Conservation (phyloP, 2,113 vertebrate species). For the Galbula dea region DNA sequence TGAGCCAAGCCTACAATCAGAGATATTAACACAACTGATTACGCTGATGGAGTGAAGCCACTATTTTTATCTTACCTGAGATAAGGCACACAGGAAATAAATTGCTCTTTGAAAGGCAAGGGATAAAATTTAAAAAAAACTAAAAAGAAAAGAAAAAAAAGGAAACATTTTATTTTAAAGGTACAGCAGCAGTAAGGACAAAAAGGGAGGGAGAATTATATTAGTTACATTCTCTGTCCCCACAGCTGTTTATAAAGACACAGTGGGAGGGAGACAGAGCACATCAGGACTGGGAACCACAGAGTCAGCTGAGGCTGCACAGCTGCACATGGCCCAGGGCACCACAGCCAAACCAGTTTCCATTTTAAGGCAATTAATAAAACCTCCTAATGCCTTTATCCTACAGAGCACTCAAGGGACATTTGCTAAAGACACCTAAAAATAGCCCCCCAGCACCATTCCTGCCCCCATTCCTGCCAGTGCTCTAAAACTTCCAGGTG, state of each 20-base stretch:
- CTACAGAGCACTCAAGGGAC: not conserved
- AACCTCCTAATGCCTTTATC: not conserved
- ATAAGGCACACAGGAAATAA: conserved; percentile 29
- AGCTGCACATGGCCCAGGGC: not conserved
- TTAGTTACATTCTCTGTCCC: not conserved
- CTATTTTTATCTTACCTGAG: conserved; percentile 42
- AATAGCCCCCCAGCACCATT: not conserved
- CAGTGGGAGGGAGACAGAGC: not conserved
- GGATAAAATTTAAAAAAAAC: not conserved
- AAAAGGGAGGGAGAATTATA: not conserved
- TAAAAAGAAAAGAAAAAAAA: not conserved
- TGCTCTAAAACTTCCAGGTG: not conserved
- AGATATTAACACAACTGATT: conserved; percentile 40
- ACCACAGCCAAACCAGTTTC: not conserved
- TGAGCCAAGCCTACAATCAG: conserved; percentile 33
- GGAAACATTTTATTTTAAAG: not conserved
- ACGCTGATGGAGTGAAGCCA: conserved; percentile 25
- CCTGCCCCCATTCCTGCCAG: rapidly evolving
- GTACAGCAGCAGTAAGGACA: not conserved
- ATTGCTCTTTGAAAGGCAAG: not conserved
- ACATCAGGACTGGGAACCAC: not conserved
- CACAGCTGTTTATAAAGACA: not conserved
- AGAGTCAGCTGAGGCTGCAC: not conserved
- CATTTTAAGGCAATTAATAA: not conserved
- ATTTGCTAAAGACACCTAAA: not conserved